Conservation (phyloP, 2,113 vertebrate genomes). For the Pygoscelis antarcticus region DNA sequence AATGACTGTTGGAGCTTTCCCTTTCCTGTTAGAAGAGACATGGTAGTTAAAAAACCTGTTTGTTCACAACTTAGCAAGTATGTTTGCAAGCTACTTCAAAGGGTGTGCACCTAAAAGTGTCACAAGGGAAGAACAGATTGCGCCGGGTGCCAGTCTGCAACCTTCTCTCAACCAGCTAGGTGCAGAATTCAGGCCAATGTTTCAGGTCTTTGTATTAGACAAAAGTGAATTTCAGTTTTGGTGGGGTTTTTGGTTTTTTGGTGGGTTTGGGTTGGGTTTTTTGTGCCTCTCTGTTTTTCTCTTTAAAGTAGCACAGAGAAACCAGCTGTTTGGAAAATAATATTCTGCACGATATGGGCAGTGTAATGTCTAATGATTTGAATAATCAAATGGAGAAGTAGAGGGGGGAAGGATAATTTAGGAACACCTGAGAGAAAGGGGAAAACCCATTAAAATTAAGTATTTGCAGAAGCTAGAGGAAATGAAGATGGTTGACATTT, state of each 20-base stretch:
- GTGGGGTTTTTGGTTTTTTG: not conserved
- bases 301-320: not conserved
- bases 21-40: not conserved
- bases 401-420: not conserved
- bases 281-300: not conserved
- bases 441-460: not conserved
- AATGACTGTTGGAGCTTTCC: not conserved
- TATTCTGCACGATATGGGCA: not conserved
- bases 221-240: not conserved
- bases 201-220: not conserved
- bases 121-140: not conserved
- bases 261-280: not conserved
- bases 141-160: not conserved
- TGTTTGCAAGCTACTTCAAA: not conserved
- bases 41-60: not conserved
- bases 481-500: not conserved
- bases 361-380: not conserved
- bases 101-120: not conserved
- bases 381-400: not conserved
- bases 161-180: not conserved
- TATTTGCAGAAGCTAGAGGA: conserved; percentile 10
- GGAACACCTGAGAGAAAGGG: not conserved
- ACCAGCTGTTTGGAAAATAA: not conserved
- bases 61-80: not conserved
- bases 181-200: not conserved